Base-by-base conservation (phyloP, 2,113 vertebrate species). In the Cranoglanis bouderius region DNA sequence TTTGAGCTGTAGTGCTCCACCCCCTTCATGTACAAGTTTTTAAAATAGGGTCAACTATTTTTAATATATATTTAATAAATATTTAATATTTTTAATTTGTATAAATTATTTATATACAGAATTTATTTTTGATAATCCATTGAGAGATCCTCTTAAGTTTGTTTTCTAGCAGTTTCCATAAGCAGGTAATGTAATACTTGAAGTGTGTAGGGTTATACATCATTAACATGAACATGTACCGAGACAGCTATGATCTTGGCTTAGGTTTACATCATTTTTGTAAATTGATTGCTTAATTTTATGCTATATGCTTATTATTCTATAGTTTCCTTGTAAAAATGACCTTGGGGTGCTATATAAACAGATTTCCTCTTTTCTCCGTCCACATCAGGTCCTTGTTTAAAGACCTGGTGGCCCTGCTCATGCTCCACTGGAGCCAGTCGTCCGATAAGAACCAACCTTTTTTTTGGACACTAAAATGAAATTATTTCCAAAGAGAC, bases 401-500 rank as follows among this genome's bases (percentile, higher is more conserved):
- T 51, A 46, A 77, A 77, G 59, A 61, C 53, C 61, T 82, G 43
- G 67, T 89, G 86, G 85, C 49, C 40, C 55, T 87, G 59, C 35
- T 84, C 59, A 55, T 80, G 82, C 65, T 35, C 78, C 46, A 67
- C 49, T 81, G 57, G 70, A 88, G 78, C 82, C 86, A 86, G 89
- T 88, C 92, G 87, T 65, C 89, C 88, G 78, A 91, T 90, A 53
- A 88, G 84, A 90, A 90, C 80, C 53, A 57, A 57, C 9, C 51
- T 63, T 72, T 92, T 92, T 88, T 57, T 59, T 43, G 14, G 2
- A 43, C 8, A 70, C 72, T 85, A 92, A 94, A 91, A 91, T 88
- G 81, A 80, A 84, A 90, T 87, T 87, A 78, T 91, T 93, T 87
- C 63, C 77, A 90, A 74, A 84, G 85, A 92, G 84, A 90, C 59